Conservation (phyloP, 2,113 vertebrate species). For the Aramus guarauna region DNA sequence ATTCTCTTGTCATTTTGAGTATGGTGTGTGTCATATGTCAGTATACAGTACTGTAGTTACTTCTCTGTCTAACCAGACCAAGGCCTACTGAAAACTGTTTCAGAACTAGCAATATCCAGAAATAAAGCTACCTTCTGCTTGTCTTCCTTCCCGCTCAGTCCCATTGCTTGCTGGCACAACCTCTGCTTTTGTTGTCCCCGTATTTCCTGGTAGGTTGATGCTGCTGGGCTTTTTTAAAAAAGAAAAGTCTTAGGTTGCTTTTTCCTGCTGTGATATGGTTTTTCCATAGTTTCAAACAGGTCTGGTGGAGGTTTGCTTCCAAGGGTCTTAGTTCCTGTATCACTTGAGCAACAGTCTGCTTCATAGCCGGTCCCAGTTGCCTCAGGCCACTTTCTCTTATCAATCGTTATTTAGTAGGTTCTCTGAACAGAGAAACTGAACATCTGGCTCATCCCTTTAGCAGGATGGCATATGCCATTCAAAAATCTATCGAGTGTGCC, state of each 20-base stretch:
- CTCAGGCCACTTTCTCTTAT: background rate
- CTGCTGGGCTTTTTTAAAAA: background rate
- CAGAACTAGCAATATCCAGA: background rate
- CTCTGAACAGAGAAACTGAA: background rate
- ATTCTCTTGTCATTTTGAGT: background rate
- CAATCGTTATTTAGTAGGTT: background rate
- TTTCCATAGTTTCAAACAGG: background rate
- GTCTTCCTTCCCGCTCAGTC: background rate
- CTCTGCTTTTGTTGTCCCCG: background rate
- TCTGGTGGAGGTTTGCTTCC: background rate
- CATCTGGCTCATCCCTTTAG: background rate
- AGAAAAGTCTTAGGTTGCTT: background rate
- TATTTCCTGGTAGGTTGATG: background rate
- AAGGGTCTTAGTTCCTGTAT: background rate
- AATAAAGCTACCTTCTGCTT: background rate
- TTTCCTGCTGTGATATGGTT: background rate
- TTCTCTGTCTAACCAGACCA: background rate
- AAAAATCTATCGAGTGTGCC: background rate
- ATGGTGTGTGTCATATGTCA: background rate
- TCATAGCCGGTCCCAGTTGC: background rate
- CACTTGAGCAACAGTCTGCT: background rate
- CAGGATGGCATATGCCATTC: background rate
- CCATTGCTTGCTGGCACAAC: background rate
- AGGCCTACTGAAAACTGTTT: background rate
- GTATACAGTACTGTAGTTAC: background rate